Conservation (phyloP, 1,140 invertebrate genomes). For the Drosophila sechellia region DNA sequence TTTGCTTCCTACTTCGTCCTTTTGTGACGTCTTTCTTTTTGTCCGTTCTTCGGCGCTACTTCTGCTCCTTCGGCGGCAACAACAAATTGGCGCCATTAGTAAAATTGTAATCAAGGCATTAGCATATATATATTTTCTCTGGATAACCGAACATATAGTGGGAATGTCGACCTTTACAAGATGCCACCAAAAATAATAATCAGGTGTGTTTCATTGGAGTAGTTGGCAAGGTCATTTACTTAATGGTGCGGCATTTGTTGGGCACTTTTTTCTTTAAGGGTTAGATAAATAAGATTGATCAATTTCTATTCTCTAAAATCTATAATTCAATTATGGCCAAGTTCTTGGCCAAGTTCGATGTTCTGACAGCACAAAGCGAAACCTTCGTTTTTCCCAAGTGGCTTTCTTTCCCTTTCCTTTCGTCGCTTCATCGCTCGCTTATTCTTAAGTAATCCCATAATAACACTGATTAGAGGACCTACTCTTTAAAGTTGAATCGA, state of each 20-base stretch:
- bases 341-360: not conserved
- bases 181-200: slow-evolving; percentile 21
- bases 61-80: slow-evolving; percentile 41
- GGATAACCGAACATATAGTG: slow-evolving; percentile 3
- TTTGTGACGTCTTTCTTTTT: slow-evolving; percentile 49
- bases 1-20: slow-evolving; percentile 18
- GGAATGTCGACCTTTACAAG: not conserved
- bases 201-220: slow-evolving; percentile 13
- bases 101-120: slow-evolving; percentile 73
- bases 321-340: slow-evolving; percentile 7
- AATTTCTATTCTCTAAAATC: not conserved
- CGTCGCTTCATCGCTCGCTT: slow-evolving; percentile 4
- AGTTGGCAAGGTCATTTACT: slow-evolving; percentile 37
- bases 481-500: slow-evolving; percentile 59
- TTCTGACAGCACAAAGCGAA: slow-evolving; percentile 2
- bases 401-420: slow-evolving; percentile 3
- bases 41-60: slow-evolving; percentile 29
- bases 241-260: slow-evolving; percentile 1
- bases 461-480: slow-evolving; percentile 60
- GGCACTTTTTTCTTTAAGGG: not conserved
- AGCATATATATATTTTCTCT: slow-evolving; percentile 30
- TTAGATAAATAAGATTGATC: not conserved
- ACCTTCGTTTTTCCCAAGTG: slow-evolving; percentile 2
- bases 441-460: slow-evolving; percentile 44
- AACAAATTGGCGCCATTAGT: slow-evolving; percentile 77